phyloP scores from a whole-genome alignment of 2,113 vertebrate species.

The Danionella cerebrum region DNA sequence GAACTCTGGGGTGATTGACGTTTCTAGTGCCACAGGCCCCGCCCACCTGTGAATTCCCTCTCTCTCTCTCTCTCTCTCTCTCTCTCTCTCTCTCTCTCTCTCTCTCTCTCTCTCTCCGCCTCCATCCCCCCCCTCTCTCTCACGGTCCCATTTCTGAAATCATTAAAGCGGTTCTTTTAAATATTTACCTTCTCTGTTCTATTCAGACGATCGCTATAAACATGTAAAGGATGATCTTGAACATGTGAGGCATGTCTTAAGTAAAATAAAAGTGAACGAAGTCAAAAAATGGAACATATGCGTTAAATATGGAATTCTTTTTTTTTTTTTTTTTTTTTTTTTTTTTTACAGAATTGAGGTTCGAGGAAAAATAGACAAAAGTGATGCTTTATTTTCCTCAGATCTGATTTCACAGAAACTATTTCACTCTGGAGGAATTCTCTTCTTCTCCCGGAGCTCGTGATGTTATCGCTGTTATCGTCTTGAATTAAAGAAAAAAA shows the following conservation, averaged over 20 bases:
- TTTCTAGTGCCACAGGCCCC: constrained; percentile 91
- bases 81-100: constrained; percentile 48
- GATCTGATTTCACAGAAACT: constrained; percentile 71
- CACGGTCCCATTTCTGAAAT: constrained; percentile 41
- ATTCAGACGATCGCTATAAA: too few relatives aligned
- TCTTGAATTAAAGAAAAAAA: background rate
- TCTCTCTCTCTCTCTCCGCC: constrained; percentile 57
- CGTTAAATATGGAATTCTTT: too few relatives aligned
- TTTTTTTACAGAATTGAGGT: too few relatives aligned
- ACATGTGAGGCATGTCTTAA: too few relatives aligned
- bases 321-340: too few relatives aligned
- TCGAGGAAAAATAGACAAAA: too few relatives aligned
- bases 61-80: constrained; percentile 45
- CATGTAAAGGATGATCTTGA: too few relatives aligned
- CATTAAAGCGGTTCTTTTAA: too few relatives aligned
- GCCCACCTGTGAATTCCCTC: constrained; percentile 77
- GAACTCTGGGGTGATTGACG: constrained; percentile 95
- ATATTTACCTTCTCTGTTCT: too few relatives aligned
- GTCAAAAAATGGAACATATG: too few relatives aligned
- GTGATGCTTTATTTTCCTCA: constrained; percentile 59
- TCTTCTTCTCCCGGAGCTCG: constrained; percentile 62
- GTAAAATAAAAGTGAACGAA: too few relatives aligned
- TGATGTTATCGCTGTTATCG: background rate
- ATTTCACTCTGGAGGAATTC: too few relatives aligned
- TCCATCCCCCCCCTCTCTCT: constrained; percentile 44